Conservation (phyloP, 2,797 vertebrate genomes). For the Leptatherina wallacei region DNA sequence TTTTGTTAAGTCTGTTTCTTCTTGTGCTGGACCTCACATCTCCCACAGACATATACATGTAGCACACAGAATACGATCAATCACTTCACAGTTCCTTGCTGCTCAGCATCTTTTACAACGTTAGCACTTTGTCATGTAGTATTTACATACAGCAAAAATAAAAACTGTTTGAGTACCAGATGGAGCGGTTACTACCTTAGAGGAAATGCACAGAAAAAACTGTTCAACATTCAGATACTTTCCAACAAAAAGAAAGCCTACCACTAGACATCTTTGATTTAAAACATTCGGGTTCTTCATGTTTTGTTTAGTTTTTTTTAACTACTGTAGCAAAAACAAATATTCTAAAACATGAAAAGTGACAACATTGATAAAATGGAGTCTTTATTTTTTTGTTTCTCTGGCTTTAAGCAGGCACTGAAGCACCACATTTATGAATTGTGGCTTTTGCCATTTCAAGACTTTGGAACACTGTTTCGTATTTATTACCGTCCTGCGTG, state of each 20-base stretch:
- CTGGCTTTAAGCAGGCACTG: slow-evolving; percentile 59
- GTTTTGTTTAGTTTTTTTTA: slow-evolving; percentile 3
- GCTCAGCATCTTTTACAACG: slow-evolving; percentile 46
- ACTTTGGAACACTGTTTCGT: slow-evolving; percentile 1
- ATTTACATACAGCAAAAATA: slow-evolving; percentile 63
- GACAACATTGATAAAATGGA: slow-evolving; percentile 2
- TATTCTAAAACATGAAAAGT: slow-evolving; percentile 3
- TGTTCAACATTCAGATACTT: slow-evolving; percentile 43
- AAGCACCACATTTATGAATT: slow-evolving; percentile 48
- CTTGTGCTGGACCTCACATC: slow-evolving; percentile 44
- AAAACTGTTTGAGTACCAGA: slow-evolving; percentile 44
- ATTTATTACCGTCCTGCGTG: slow-evolving; percentile 11
- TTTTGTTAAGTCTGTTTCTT: slow-evolving; percentile 35
- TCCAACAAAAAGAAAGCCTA: slow-evolving; percentile 1
- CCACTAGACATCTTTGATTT: neutral
- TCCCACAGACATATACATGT: slow-evolving; percentile 41
- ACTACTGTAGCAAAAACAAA: slow-evolving; percentile 6
- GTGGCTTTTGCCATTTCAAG: slow-evolving; percentile 35
- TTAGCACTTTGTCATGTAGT: slow-evolving; percentile 57
- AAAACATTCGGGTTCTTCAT: slow-evolving; percentile 22
- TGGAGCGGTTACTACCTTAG: neutral
- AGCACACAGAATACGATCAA: slow-evolving; percentile 36
- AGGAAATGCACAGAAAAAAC: slow-evolving; percentile 31
- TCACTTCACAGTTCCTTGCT: slow-evolving; percentile 41
- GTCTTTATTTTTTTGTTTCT: slow-evolving; percentile 26